A percentile compares a stretch with the other conserved stretches of the same genome.
Evolutionary conservation across 2,113 vertebrate species (phyloP).

Genomic region (Apodemus speciosus): DNA sequence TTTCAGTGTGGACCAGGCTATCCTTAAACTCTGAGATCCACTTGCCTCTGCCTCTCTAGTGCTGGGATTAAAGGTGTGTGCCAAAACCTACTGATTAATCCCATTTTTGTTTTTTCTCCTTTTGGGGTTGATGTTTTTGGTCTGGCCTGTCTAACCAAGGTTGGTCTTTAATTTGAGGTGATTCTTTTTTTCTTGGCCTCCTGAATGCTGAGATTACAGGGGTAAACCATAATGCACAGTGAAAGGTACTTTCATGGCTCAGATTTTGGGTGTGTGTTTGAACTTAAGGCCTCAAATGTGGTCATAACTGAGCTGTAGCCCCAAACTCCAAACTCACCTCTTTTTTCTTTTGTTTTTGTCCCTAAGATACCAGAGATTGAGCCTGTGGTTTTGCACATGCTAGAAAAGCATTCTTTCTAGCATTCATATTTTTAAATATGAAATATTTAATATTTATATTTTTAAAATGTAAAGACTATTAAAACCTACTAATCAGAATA

Average conservation of each 20-base stretch:
- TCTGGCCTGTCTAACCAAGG: no score
- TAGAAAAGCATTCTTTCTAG: background rate
- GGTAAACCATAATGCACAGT: background rate
- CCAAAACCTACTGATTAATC: no score
- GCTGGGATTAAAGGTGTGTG: background rate
- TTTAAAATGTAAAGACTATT: background rate
- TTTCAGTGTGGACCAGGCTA: background rate
- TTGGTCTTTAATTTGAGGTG: background rate
- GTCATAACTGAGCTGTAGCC: background rate
- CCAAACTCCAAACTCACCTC: background rate
- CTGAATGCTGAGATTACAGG: background rate
- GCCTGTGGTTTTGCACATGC: background rate
- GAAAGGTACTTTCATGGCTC: background rate
- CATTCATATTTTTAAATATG: no score
- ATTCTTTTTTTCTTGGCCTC: background rate
- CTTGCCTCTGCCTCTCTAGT: background rate
- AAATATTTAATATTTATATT: no score
- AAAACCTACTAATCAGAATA: background rate
- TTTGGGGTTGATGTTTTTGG: background rate
- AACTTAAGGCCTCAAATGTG: background rate
- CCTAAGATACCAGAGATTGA: background rate
- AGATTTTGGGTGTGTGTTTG: background rate
- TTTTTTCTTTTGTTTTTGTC: background rate
- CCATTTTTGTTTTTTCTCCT: background rate
- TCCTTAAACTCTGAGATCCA: background rate